Conservation (phyloP, 2,888 invertebrate species). For the Pristionchus exspectatus region DNA sequence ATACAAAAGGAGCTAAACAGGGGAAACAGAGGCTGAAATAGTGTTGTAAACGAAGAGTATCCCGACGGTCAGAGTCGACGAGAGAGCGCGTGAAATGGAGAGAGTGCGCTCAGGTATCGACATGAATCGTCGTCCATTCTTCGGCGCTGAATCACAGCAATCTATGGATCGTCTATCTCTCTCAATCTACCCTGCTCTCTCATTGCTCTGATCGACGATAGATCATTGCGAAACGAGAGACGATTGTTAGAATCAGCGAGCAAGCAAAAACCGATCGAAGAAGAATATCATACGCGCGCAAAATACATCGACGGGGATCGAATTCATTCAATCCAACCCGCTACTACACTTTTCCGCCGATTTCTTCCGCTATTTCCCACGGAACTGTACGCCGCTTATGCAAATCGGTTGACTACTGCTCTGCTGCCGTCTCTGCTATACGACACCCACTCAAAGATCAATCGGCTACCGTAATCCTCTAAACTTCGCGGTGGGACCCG, state of each 20-base stretch:
- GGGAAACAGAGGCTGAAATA: background rate
- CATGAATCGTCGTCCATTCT: slow-evolving; percentile 19
- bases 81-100: background rate
- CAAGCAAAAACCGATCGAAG: slow-evolving; percentile 13
- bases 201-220: no score
- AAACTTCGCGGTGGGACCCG: background rate
- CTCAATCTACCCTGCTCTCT: background rate
- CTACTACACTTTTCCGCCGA: background rate
- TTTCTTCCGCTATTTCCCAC: background rate
- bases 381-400: background rate
- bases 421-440: background rate
- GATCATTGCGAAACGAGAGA: no score
- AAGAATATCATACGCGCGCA: background rate
- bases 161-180: background rate
- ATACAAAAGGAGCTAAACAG: background rate
- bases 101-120: background rate
- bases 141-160: background rate
- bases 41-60: no score
- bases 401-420: background rate
- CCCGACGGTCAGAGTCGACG: background rate
- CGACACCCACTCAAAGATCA: background rate
- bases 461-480: background rate
- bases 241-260: background rate
- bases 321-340: background rate
- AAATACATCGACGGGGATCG: background rate